These are phyloP conservation scores for Mimumesa dahlbomi DNA, from an alignment of 2,888 invertebrate genomes.

Conservation along the genomic window DNA sequence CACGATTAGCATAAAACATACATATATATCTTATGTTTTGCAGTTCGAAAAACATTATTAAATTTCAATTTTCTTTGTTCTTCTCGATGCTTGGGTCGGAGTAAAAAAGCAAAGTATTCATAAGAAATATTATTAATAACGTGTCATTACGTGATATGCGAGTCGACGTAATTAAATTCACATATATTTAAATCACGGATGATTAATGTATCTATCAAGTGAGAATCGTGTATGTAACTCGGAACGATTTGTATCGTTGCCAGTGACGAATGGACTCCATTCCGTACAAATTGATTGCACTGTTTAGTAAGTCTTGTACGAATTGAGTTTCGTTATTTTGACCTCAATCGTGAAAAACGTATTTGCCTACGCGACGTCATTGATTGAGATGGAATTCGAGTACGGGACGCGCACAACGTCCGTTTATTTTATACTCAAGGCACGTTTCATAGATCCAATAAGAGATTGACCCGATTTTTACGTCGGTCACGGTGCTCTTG, in stretches of 20 bases:
- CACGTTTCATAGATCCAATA: conserved; percentile 72
- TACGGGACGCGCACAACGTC: conserved; percentile 24
- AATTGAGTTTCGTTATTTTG: conserved; percentile 39
- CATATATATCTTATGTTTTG: too few species aligned
- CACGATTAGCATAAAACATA: too few species aligned
- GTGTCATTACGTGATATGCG: too few species aligned
- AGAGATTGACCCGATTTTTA: conserved; percentile 74
- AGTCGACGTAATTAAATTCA: too few species aligned
- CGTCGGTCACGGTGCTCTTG: conserved; percentile 43
- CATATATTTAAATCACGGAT: too few species aligned
- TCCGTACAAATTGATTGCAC: conserved; percentile 10
- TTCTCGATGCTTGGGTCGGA: too few species aligned
- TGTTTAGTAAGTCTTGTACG: conserved; percentile 22
- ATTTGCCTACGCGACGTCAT: conserved; percentile 41
- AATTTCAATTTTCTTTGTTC: too few species aligned
- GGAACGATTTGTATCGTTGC: neutral
- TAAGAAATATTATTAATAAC: too few species aligned
- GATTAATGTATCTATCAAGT: too few species aligned
- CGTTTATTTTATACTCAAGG: conserved; percentile 63
- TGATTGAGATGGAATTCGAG: conserved; percentile 50
- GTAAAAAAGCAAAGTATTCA: too few species aligned
- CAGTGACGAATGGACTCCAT: neutral
- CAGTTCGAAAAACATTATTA: too few species aligned
- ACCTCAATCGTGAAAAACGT: conserved; percentile 39
- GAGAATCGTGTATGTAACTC: neutral